Conservation (phyloP, 2,113 vertebrate genomes). For the Solea solea region DNA sequence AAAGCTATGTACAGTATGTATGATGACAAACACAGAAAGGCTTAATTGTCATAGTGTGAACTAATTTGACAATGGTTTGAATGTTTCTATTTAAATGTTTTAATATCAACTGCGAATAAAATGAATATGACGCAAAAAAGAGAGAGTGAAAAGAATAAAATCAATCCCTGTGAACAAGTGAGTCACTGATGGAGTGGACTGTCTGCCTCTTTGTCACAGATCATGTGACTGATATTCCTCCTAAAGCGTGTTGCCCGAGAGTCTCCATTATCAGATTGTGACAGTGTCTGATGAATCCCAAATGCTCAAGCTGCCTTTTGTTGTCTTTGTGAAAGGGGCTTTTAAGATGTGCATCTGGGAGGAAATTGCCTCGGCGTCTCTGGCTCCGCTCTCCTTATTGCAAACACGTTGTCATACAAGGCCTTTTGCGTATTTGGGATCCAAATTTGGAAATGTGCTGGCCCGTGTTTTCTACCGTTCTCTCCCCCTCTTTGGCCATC, state of each 20-base stretch:
- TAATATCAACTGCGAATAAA: no score
- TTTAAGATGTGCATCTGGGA: constrained; percentile 5
- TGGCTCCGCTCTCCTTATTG: not conserved
- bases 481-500: not conserved
- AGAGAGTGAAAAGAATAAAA: no score
- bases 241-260: not conserved
- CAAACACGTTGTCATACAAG: constrained; percentile 3
- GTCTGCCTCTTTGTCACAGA: not conserved
- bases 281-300: constrained; percentile 8
- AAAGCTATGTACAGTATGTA: no score
- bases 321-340: constrained; percentile 14
- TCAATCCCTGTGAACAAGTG: not conserved
- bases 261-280: not conserved
- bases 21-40: no score
- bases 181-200: not conserved
- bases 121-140: not conserved
- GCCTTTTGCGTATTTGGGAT: not conserved
- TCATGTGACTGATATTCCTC: not conserved
- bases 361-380: not conserved
- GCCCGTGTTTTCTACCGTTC: not conserved
- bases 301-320: constrained; percentile 18
- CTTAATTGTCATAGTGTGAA: no score
- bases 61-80: no score
- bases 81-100: no score
- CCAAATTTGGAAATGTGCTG: not conserved